Evolutionary conservation across 37 sponge, comb jelly and placozoan species (phyloP), one percentile per base, ranked within the genome.

Genomic region (Aplysina aerophoba): DNA sequence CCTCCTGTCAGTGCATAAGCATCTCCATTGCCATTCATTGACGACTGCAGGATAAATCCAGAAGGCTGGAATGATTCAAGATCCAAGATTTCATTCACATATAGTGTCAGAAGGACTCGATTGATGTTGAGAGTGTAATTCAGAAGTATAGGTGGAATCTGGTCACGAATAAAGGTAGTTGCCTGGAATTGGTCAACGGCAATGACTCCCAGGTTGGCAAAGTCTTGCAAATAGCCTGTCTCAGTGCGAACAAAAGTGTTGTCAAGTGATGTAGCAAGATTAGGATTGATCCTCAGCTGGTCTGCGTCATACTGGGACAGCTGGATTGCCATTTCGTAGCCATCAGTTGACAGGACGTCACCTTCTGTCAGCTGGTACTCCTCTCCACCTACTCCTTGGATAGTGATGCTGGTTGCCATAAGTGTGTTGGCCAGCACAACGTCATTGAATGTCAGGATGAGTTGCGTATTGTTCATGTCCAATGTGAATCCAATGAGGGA

Each of bases 401-500:
- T 74, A 28, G 92, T 94, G 59, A 96, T 84, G 0, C 37, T 65
- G 0, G 86, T 85, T 31, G 92, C 74, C 36, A 80, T 44, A n/a
- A 94, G 86, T 22, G 89, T 68, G 44, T 68, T 74, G 24, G 95
- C 88, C 0, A 82, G 53, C 8, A 97, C 91, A 17, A 92, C 91
- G 55, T 97, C 94, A 87, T 88, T 77, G 73, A 94, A 97, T 22
- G 92, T 92, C 28, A 97, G 85, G n/a, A 59, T 97, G 2, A 97
- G 79, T 4, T 35, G 21, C 28, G 39, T 85, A 21, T 84, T 80
- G 59, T 97, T 90, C 94, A 97, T 94, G 81, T 94, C 89, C 21
- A 97, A 87, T 58, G 94, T 92, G 67, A 87, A 94, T 0, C 59
- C 86, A 17, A 75, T 72, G 4, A 95, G 83, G 30, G 81, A 61